phyloP scores from a whole-genome alignment of 2,113 vertebrate species.

The Tapirus terrestris region DNA sequence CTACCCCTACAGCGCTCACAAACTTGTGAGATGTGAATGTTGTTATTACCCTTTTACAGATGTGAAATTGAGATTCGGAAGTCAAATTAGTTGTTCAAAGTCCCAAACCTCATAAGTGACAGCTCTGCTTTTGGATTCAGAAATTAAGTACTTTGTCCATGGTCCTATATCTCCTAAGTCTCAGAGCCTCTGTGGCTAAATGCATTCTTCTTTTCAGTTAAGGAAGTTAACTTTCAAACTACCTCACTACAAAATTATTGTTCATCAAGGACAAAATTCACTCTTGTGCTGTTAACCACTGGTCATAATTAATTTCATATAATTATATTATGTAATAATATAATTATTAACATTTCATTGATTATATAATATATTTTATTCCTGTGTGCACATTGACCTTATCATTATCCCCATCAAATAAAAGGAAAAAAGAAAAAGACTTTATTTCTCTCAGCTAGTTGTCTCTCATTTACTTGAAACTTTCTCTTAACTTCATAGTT shows the following conservation, averaged over 20 bases:
- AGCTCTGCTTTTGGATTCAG: neutral
- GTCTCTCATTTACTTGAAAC: neutral
- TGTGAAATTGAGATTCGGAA: neutral
- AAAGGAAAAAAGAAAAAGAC: neutral
- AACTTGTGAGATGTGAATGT: neutral
- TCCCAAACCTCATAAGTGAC: neutral
- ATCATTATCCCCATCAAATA: neutral
- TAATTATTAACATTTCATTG: neutral
- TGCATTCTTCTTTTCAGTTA: neutral
- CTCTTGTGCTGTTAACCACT: neutral
- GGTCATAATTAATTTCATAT: neutral
- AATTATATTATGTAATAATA: neutral
- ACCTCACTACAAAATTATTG: neutral
- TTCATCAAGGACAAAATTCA: neutral
- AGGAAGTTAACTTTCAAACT: neutral
- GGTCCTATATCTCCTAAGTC: neutral
- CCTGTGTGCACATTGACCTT: neutral
- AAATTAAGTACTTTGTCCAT: neutral
- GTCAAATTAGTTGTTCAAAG: neutral
- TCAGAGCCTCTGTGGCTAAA: neutral
- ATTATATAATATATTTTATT: neutral
- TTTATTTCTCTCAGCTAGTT: neutral
- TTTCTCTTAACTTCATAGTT: neutral
- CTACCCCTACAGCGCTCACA: neutral
- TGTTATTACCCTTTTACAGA: neutral